phyloP scores from a whole-genome alignment of 35 echinoderm and acorn worm species.

The Holothuria glaberrima region DNA sequence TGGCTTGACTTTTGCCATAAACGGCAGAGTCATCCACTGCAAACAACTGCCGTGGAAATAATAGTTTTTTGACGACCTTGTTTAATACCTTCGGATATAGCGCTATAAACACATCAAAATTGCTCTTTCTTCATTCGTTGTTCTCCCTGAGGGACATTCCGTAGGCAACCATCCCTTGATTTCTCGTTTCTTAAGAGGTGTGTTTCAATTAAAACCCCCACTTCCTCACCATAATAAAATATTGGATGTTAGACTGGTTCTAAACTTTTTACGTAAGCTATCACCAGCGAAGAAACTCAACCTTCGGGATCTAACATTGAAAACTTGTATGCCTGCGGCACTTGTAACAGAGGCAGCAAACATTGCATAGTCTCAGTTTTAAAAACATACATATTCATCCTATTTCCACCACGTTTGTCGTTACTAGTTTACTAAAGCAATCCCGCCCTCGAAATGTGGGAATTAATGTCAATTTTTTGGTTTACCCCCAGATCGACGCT shows the following conservation, averaged over 20 bases:
- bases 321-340: slow-evolving; percentile 3
- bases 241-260: slow-evolving; percentile 20
- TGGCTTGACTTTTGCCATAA: too few relatives aligned
- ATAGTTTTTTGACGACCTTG: neutral
- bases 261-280: slow-evolving; percentile 13
- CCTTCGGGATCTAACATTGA: slow-evolving; percentile 8
- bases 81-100: slow-evolving; percentile 8
- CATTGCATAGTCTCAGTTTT: too few relatives aligned
- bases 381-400: neutral
- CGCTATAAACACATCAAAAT: neutral
- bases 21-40: too few relatives aligned
- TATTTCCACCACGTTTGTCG: neutral
- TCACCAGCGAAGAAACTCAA: slow-evolving; percentile 32
- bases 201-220: neutral
- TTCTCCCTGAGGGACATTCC: too few relatives aligned
- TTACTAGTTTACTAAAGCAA: neutral
- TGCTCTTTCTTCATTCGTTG: neutral
- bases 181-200: neutral
- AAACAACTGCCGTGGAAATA: neutral
- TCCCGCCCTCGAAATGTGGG: neutral
- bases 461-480: too few relatives aligned
- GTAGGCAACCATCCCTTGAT: neutral
- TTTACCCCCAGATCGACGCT: neutral
- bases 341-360: slow-evolving; percentile 9
- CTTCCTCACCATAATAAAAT: slow-evolving; percentile 2